A percentile compares a stretch with the other conserved stretches of the same genome.
These are phyloP conservation scores for Orthosia gracilis DNA, from an alignment of 2,888 invertebrate species.

Conservation along the genomic window DNA sequence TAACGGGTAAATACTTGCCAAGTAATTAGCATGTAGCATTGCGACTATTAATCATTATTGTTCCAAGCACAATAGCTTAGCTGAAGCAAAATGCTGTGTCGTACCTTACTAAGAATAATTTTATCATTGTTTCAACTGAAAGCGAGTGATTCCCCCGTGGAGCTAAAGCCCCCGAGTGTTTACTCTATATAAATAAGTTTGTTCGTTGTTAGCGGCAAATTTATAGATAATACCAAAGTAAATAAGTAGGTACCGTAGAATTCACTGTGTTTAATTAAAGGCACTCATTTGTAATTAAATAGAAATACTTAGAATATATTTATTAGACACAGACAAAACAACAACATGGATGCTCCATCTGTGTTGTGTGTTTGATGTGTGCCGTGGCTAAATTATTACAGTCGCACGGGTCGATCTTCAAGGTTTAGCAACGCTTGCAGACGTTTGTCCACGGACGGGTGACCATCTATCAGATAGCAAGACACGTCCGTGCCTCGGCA, in stretches of 20 bases:
- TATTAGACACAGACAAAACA: too few relatives aligned
- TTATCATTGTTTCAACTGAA: constrained; percentile 38
- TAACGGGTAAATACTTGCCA: not conserved
- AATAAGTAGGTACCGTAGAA: not conserved
- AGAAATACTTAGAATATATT: too few relatives aligned
- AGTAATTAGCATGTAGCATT: constrained; percentile 26
- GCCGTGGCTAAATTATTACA: too few relatives aligned
- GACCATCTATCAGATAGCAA: too few relatives aligned
- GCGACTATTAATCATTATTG: constrained; percentile 16
- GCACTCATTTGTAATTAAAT: too few relatives aligned
- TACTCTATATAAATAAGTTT: constrained; percentile 1
- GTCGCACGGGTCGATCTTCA: too few relatives aligned
- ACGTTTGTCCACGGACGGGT: too few relatives aligned
- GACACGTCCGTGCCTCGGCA: too few relatives aligned
- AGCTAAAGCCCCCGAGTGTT: constrained; percentile 17
- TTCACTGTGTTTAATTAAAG: too few relatives aligned
- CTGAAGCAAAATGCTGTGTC: not conserved
- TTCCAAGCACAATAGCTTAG: constrained; percentile 13
- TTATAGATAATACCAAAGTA: not conserved
- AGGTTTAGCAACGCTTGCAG: too few relatives aligned
- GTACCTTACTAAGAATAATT: not conserved
- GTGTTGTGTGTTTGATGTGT: too few relatives aligned
- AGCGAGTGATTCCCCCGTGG: constrained; percentile 27
- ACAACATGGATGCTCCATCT: too few relatives aligned
- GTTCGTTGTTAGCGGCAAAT: not conserved